Conservation (phyloP, 1,140 invertebrate genomes). For the Macrobrachium nipponense region DNA sequence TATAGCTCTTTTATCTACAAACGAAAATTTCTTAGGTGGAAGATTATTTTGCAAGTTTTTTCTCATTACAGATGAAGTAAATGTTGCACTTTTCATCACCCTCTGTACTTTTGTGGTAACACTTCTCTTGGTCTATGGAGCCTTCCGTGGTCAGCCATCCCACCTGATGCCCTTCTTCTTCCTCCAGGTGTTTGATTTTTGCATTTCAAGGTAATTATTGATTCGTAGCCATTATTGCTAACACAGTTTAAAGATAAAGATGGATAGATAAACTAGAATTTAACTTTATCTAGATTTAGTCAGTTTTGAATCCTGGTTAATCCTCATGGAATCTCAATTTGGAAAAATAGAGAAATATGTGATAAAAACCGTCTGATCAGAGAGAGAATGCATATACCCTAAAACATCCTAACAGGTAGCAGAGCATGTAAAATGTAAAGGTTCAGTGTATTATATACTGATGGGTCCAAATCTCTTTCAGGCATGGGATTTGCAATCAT, state of each 20-base stretch:
- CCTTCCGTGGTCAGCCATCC: conserved; percentile 81
- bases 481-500: too few species aligned
- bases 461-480: too few species aligned
- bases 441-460: too few species aligned
- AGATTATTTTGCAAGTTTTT: neutral
- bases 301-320: neutral
- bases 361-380: too few species aligned
- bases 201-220: conserved; percentile 79
- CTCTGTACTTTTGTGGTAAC: conserved; percentile 84
- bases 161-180: conserved; percentile 90
- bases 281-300: neutral
- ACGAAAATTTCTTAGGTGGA: too few species aligned
- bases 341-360: too few species aligned
- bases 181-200: conserved; percentile 89
- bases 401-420: too few species aligned
- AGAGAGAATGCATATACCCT: too few species aligned
- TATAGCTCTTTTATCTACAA: too few species aligned
- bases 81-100: conserved; percentile 81
- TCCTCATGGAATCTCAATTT: too few species aligned
- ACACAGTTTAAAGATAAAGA: neutral
- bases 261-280: neutral
- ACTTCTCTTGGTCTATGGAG: conserved; percentile 84
- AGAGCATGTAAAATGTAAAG: too few species aligned
- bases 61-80: conserved; percentile 78
- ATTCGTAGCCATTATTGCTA: neutral